A percentile compares a stretch with the other conserved stretches of the same genome.
phyloP scores from a whole-genome alignment of 2,113 vertebrate species.

The Bos indicus region DNA sequence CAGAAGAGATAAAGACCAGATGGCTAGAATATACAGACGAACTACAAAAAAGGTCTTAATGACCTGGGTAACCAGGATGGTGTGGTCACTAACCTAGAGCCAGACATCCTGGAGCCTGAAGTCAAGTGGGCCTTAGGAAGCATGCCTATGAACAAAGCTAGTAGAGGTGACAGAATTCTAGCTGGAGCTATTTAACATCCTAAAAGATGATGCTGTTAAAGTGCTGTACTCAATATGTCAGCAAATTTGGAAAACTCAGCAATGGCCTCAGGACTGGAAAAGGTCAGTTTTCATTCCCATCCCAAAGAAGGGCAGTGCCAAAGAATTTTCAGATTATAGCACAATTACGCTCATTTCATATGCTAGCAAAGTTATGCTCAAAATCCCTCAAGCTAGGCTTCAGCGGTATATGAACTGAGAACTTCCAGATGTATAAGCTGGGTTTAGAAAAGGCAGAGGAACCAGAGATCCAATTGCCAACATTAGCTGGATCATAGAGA shows the following conservation, averaged over 20 bases:
- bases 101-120: not conserved
- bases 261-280: not conserved
- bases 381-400: not conserved
- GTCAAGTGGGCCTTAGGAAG: not conserved
- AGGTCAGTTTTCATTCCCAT: not conserved
- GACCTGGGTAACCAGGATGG: rapidly evolving
- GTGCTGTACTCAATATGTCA: not conserved
- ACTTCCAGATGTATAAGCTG: rapidly evolving
- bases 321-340: not conserved
- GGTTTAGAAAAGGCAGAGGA: not conserved
- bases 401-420: not conserved
- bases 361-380: not conserved
- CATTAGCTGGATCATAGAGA: not conserved
- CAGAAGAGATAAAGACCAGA: not conserved
- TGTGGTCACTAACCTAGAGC: not conserved
- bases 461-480: not conserved
- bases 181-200: not conserved
- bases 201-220: not conserved
- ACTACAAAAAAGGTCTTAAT: not conserved
- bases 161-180: not conserved
- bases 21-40: not conserved
- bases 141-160: not conserved
- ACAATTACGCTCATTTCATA: not conserved
- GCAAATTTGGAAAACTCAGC: not conserved
- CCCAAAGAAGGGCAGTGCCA: not conserved